These are phyloP conservation scores for Cyaniris semiargus DNA, from an alignment of 2,888 invertebrate genomes.

Conservation along the genomic window DNA sequence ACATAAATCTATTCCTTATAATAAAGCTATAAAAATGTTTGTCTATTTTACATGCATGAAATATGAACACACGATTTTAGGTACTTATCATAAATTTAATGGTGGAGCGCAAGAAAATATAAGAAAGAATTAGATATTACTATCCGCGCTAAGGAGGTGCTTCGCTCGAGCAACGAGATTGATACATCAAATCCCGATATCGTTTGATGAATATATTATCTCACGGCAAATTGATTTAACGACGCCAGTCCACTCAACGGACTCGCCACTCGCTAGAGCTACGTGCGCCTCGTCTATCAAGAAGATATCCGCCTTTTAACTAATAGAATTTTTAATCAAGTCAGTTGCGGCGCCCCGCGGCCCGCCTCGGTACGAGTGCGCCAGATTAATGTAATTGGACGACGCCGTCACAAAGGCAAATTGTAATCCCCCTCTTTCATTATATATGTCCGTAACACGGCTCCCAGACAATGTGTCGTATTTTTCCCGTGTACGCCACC, in stretches of 20 bases:
- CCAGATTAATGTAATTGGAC: conserved; percentile 80
- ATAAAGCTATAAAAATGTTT: conserved; percentile 34
- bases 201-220: background rate
- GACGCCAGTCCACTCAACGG: background rate
- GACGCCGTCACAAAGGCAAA: conserved; percentile 78
- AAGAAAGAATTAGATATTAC: background rate
- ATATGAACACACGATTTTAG: conserved; percentile 19
- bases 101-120: background rate
- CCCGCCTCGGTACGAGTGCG: conserved; percentile 59
- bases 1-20: conserved; percentile 31
- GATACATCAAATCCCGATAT: background rate
- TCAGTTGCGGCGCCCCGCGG: conserved; percentile 66
- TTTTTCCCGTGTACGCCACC: conserved; percentile 54
- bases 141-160: background rate
- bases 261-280: conserved; percentile 31
- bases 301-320: conserved; percentile 75
- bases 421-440: conserved; percentile 77
- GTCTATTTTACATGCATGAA: conserved; percentile 32
- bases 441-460: conserved; percentile 66
- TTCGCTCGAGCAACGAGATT: background rate
- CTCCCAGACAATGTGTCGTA: conserved; percentile 64
- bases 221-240: background rate
- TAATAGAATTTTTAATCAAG: conserved; percentile 81
- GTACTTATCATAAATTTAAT: conserved; percentile 3
- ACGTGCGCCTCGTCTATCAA: conserved; percentile 73